phyloP scores from a whole-genome alignment of 92 coral and sea anemone genomes.

The Chrysogorgia sp. region DNA sequence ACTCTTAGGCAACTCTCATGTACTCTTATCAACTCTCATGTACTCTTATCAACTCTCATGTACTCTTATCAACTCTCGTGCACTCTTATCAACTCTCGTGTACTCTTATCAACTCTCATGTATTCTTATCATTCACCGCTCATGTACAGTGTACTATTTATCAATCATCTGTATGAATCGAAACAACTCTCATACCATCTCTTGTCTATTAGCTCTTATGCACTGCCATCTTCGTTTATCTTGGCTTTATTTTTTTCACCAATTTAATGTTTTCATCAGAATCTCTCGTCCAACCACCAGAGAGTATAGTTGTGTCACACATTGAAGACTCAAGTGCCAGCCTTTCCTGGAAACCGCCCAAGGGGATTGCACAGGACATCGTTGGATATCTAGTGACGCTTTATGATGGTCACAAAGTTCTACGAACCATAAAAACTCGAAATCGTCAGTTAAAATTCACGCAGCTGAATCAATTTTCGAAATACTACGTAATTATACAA shows the following conservation, averaged over 20 bases:
- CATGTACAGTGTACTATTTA: no score
- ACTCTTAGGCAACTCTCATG: no score
- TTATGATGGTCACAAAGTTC: constrained; percentile 1
- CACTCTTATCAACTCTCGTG: no score
- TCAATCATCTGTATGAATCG: no score
- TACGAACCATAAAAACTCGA: background rate
- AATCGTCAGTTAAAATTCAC: constrained; percentile 8
- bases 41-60: no score
- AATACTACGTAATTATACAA: constrained; percentile 35
- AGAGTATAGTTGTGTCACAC: constrained; percentile 12
- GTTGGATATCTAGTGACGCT: constrained; percentile 25
- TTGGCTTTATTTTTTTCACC: background rate
- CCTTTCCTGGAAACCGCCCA: constrained; percentile 74
- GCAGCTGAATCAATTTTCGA: constrained; percentile 33
- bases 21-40: no score
- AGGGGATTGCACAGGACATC: background rate
- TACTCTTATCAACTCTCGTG: no score
- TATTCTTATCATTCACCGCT: no score
- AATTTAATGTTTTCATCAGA: constrained; percentile 1
- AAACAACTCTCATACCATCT: no score
- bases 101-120: no score
- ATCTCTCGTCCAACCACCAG: constrained; percentile 2
- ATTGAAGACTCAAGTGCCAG: constrained; percentile 39
- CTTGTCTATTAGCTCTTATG: no score
- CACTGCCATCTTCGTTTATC: no score